Evolutionary conservation across 2,113 vertebrate genomes (phyloP).

Genomic region (Psilopogon haemacephalus): DNA sequence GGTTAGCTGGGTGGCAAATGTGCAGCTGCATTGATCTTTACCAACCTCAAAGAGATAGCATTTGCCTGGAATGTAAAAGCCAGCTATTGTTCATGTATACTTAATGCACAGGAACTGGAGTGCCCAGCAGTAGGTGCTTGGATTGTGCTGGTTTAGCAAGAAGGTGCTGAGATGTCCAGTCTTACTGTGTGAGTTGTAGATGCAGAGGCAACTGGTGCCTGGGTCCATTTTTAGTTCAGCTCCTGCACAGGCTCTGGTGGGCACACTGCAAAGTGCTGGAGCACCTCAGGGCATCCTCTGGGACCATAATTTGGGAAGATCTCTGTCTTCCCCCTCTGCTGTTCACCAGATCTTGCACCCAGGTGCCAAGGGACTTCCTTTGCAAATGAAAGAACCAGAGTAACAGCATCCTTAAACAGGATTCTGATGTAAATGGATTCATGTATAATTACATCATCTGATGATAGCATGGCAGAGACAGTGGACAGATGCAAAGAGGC

Average conservation of each 20-base stretch:
- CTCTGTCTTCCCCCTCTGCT: neutral
- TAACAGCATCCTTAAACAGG: neutral
- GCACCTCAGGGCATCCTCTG: neutral
- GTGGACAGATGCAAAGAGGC: neutral
- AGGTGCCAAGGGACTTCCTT: neutral
- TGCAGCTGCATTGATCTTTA: neutral
- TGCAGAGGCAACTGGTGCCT: neutral
- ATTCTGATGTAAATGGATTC: neutral
- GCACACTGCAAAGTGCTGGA: neutral
- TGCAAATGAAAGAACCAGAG: neutral
- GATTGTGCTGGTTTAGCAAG: neutral
- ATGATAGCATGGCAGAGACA: neutral
- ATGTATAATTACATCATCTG: neutral
- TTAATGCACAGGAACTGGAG: neutral
- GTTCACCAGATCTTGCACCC: neutral
- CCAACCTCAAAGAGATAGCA: neutral
- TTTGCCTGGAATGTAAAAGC: slow-evolving; percentile 7
- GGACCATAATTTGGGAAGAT: neutral
- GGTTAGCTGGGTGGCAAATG: neutral
- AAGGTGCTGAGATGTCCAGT: neutral
- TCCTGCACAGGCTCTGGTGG: neutral
- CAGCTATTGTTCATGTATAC: neutral
- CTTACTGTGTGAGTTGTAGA: neutral
- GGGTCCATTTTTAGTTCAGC: neutral
- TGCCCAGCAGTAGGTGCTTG: neutral